A percentile compares a stretch with the other conserved stretches of the same genome.
These are phyloP conservation scores for Leptinotarsa haldemani DNA, from an alignment of 2,888 invertebrate genomes.

Conservation along the genomic window DNA sequence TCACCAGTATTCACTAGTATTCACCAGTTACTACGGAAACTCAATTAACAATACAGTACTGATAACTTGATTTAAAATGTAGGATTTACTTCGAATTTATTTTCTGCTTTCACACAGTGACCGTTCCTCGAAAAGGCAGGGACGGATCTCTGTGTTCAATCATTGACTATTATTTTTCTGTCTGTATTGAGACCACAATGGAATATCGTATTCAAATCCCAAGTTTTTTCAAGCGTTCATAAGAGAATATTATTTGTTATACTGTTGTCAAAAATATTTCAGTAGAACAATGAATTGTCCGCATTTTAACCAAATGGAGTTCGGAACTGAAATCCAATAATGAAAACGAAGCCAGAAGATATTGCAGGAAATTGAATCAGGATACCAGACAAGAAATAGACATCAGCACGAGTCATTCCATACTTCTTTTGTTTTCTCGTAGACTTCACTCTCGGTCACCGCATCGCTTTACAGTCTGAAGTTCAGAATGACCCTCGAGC, in stretches of 20 bases:
- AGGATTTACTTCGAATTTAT: neutral
- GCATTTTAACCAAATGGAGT: too few species aligned
- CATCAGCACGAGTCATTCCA: neutral
- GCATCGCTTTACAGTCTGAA: constrained; percentile 12
- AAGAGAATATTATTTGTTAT: too few species aligned
- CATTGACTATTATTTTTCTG: too few species aligned
- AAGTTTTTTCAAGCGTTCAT: too few species aligned
- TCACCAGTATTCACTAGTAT: neutral
- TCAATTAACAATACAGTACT: neutral
- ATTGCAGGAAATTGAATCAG: neutral
- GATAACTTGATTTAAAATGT: neutral
- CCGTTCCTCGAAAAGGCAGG: neutral
- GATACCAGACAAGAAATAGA: neutral
- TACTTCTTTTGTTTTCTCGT: neutral
- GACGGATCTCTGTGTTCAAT: neutral
- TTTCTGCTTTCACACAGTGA: neutral
- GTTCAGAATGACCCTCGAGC: constrained; percentile 13
- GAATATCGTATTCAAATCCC: too few species aligned
- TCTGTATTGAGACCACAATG: too few species aligned
- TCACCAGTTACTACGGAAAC: neutral
- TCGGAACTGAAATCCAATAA: too few species aligned
- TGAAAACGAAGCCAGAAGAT: neutral
- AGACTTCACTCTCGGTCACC: constrained; percentile 4
- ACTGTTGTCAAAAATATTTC: too few species aligned
- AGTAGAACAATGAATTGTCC: too few species aligned